These are phyloP conservation scores for Polyodon spathula DNA, from an alignment of 2,113 vertebrate genomes.

Conservation along the genomic window DNA sequence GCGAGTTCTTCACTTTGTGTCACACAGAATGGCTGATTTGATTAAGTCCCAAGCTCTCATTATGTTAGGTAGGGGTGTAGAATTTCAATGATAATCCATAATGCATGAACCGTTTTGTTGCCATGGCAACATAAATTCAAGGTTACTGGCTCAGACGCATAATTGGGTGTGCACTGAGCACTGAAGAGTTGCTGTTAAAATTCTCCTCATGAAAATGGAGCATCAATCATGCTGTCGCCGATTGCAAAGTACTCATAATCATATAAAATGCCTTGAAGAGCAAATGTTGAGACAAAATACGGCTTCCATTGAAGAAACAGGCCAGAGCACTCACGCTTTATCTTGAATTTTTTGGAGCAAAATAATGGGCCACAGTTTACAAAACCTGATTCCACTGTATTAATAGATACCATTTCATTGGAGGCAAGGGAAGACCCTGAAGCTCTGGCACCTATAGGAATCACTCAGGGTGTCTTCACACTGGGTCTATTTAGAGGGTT, in stretches of 20 bases:
- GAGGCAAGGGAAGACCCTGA: conserved; percentile 42
- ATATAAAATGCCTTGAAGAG: conserved; percentile 80
- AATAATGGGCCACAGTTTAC: conserved; percentile 23
- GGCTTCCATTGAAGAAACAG: conserved; percentile 30
- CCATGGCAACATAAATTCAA: conserved; percentile 99
- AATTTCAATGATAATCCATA: conserved; percentile 99
- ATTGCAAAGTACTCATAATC: conserved; percentile 89
- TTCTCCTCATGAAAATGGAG: conserved; percentile 94
- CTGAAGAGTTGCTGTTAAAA: conserved; percentile 98
- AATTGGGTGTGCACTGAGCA: conserved; percentile 96
- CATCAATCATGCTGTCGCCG: conserved; percentile 95
- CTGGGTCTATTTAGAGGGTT: too few relatives aligned
- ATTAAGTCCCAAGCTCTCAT: conserved; percentile 99
- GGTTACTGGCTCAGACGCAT: conserved; percentile 99
- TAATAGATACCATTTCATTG: conserved; percentile 49
- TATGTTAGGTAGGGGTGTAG: conserved; percentile 99
- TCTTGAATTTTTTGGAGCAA: conserved; percentile 20
- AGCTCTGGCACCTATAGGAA: conserved; percentile 47
- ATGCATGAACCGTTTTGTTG: conserved; percentile 98
- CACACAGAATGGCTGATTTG: conserved; percentile 98
- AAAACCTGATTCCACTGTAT: conserved; percentile 46
- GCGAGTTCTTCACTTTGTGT: conserved; percentile 94
- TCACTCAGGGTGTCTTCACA: too few relatives aligned
- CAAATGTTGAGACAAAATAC: conserved; percentile 67
- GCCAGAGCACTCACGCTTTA: not conserved